A percentile compares a stretch with the other conserved stretches of the same genome.
phyloP scores from a whole-genome alignment of 1,140 invertebrate species.

The Diorhabda carinulata region DNA sequence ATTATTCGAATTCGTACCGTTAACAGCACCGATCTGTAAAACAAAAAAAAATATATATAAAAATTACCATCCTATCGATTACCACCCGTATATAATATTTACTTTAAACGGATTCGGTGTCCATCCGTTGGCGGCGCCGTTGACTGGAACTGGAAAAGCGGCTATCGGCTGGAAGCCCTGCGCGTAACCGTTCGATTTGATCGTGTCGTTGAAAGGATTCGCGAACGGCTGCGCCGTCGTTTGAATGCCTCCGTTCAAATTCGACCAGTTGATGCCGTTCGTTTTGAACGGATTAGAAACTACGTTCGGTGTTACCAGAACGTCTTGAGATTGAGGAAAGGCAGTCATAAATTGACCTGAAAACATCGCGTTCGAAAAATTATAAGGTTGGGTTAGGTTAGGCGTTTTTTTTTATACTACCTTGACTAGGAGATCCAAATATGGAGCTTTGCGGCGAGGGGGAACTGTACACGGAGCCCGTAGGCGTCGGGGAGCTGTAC shows the following conservation, averaged over 20 bases:
- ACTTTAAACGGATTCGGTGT: constrained; percentile 46
- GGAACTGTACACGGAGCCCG: constrained; percentile 44
- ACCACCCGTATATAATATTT: constrained; percentile 6
- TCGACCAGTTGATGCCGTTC: constrained; percentile 22
- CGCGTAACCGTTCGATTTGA: constrained; percentile 35
- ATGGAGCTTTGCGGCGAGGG: constrained; percentile 45
- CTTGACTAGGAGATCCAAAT: constrained; percentile 47
- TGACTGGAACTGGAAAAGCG: constrained; percentile 28
- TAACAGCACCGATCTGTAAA: constrained; percentile 36
- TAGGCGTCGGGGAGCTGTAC: constrained; percentile 46
- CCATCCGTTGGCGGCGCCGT: constrained; percentile 35
- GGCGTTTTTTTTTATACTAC: constrained; percentile 23
- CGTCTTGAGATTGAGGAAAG: constrained; percentile 29
- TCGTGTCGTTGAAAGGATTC: constrained; percentile 36
- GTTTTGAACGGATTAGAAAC: constrained; percentile 32
- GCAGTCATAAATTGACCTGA: constrained; percentile 43
- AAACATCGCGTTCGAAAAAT: constrained; percentile 14
- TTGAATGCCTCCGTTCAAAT: constrained; percentile 19
- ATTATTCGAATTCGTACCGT: constrained; percentile 42
- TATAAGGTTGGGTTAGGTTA: neutral
- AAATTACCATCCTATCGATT: neutral
- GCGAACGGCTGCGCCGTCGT: constrained; percentile 20
- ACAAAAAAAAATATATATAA: constrained; percentile 18
- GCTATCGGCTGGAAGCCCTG: constrained; percentile 34
- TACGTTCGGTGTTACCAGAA: constrained; percentile 15